Evolutionary conservation across 2,888 invertebrate genomes (phyloP), one percentile per base, ranked within the genome.

Genomic region (Galeopsomyia nigrocyanea): DNA sequence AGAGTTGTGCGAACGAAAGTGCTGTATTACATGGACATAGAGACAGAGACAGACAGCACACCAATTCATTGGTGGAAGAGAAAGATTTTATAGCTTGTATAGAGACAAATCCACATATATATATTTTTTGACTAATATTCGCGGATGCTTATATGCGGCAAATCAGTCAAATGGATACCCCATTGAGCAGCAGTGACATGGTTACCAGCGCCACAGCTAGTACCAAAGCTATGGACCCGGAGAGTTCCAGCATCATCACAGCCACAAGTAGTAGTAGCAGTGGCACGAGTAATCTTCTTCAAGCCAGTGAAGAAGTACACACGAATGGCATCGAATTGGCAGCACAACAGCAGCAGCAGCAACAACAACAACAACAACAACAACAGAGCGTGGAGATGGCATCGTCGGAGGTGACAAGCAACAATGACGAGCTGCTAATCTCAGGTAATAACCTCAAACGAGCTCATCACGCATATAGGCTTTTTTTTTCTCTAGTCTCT

Each of bases 151-250:
- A 68, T 22, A 68, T 39, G 78, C 84, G 82, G 82, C 83, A 82
- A 80, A 82, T 84, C 80, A 80, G 78, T 78, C 81, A 82, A 83
- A 84, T 85, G 84, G 82, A 82, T 82, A 79, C 81, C 75, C 77
- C 77, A 58, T 67, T 77, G 55, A 77, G 75, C 76, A 77, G 74
- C 77, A 77, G 77, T 51, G 70, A 71, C 74, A 71, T 73, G 74
- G 74, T 58, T 71, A 72, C 61, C 75, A 68, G 72, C 60, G 70
- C 77, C 75, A 71, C 75, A 74, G 63, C 68, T 72, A 62, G 70
- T 71, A 76, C 74, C 68, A 69, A 73, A 69, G 57, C n/a, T 49
- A 53, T 71, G 56, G 64, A 67, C 56, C 65, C 68, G 13, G 74
- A 74, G 31, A 60, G 78, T 68, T 65, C 75, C 22, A 68, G 58